These are phyloP conservation scores for Tangara arthus DNA, from an alignment of 2,797 vertebrate genomes.

Conservation along the genomic window DNA sequence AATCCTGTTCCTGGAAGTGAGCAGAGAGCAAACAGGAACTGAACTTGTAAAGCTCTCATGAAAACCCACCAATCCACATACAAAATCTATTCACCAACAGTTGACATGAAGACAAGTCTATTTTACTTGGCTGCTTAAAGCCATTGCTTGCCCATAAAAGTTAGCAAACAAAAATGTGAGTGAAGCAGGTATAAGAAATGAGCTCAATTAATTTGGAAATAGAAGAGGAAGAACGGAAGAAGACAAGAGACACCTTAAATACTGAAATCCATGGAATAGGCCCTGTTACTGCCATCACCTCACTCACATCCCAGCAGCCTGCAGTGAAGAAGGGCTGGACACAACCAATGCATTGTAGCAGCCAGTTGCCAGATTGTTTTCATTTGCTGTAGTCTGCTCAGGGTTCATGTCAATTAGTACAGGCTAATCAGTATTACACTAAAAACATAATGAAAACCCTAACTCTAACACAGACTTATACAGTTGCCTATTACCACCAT, in stretches of 20 bases:
- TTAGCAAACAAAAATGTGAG: slow-evolving; percentile 9
- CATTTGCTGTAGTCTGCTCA: not conserved
- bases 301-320: not conserved
- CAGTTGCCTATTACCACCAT: not conserved
- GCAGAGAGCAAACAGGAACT: slow-evolving; percentile 30
- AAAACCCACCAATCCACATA: slow-evolving; percentile 23
- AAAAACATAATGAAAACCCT: not conserved
- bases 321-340: not conserved
- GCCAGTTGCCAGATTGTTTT: not conserved
- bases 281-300: not conserved
- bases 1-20: slow-evolving; percentile 25
- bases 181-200: not conserved
- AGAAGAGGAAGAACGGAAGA: not conserved
- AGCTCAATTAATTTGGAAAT: not conserved
- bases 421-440: not conserved
- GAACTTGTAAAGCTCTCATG: not conserved
- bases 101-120: slow-evolving; percentile 41
- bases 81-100: slow-evolving; percentile 23
- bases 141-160: not conserved
- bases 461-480: not conserved
- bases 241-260: not conserved
- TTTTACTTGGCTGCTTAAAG: slow-evolving; percentile 54
- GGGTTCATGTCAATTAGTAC: not conserved
- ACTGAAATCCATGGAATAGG: not conserved
- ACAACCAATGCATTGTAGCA: not conserved